A percentile compares a stretch with the other conserved stretches of the same genome.
Conservation (phyloP, 1,140 invertebrate species). For the Coboldia fuscipes region DNA sequence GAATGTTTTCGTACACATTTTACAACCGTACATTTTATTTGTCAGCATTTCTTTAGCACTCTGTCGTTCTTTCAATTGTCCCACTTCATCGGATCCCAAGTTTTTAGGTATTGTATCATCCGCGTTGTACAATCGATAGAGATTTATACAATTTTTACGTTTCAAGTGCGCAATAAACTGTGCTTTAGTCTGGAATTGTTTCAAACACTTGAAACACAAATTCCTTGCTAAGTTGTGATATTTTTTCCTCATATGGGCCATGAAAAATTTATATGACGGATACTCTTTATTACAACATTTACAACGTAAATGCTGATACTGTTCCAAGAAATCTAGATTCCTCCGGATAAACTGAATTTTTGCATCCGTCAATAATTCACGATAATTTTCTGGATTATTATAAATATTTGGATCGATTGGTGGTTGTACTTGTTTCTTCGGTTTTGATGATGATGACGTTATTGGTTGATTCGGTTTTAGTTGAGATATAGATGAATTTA, state of each 20-base stretch:
- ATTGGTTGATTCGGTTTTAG: background rate
- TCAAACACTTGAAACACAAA: constrained; percentile 20
- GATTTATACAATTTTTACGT: constrained; percentile 19
- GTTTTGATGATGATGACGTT: background rate
- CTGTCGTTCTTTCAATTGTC: constrained; percentile 8
- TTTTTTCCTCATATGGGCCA: constrained; percentile 22
- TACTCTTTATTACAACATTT: constrained; percentile 17
- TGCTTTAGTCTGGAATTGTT: constrained; percentile 20
- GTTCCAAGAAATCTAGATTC: constrained; percentile 17
- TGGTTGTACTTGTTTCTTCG: background rate
- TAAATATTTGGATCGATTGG: constrained; percentile 13
- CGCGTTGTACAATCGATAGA: constrained; percentile 13
- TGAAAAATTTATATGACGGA: constrained; percentile 19
- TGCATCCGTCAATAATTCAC: constrained; percentile 12
- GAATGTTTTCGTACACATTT: constrained; percentile 17
- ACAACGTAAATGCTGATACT: constrained; percentile 20
- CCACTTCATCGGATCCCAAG: constrained; percentile 6
- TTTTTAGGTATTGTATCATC: constrained; percentile 9
- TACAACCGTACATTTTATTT: constrained; percentile 20
- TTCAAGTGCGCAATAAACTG: constrained; percentile 20
- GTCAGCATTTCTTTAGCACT: constrained; percentile 18
- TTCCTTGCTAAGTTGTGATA: constrained; percentile 17
- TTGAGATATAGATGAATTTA: background rate
- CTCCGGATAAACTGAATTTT: constrained; percentile 18
- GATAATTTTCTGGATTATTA: constrained; percentile 18